Base-by-base conservation (phyloP, 2,797 vertebrate species). In the Carduelis carduelis region DNA sequence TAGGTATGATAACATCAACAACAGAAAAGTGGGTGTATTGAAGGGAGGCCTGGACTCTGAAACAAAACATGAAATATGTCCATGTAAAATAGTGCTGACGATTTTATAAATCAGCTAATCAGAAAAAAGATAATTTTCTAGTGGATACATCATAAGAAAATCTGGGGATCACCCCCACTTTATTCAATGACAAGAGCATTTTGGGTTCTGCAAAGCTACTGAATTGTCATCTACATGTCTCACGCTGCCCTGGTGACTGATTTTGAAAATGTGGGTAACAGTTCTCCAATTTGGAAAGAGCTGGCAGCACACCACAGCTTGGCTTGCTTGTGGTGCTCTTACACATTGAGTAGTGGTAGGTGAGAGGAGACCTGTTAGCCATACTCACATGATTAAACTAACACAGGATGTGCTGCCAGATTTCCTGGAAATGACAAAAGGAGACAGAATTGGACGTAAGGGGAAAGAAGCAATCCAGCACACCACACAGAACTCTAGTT, bases 311-410 rank as follows among this genome's bases (percentile, higher is more conserved):
- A 10, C 16, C 8, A 17, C 39, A 68, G 35, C 22, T 56, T 24
- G 17, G 13, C 34, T 65, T 21, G 10, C 35, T 19, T 3, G 21
- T 43, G 52, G 14, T 50, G 32, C 34, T 49, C 28, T 44, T 15
- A 22, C 0, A 35, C 41, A 20, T 0, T 7, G 50, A 72, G 47
- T 3, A 44, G 80, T 2, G 2, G 26, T 12, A 46, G 86, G 27
- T 77, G 55, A 66, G 57, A 57, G 41, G 37, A 81, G 64, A 30
- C 27, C 18, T 50, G 39, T 20, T 37, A 55, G 63, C 57, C 35
- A 19, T 9, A 13, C 35, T 43, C 16, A 32, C 0, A 1, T 15
- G 50, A 14, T 76, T 80, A 50, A 91, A 68, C 19, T 26, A 28
- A 61, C 41, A 34, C 12, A 30, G 80, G n/a, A 30, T 35, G 32